Base-by-base conservation (phyloP, 2,888 invertebrate genomes). In the Athetis lepigone region DNA sequence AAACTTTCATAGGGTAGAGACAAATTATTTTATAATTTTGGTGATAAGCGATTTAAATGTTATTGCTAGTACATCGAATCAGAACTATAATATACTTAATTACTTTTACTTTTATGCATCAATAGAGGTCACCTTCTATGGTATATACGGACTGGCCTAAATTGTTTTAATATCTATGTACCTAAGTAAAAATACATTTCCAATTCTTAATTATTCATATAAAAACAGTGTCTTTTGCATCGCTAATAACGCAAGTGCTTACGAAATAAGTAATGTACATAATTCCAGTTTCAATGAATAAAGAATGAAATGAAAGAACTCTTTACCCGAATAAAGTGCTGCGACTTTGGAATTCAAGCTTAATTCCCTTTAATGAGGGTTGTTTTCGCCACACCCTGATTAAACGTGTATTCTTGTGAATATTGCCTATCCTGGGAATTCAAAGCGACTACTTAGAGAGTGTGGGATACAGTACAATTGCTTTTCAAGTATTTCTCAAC, bases 321-420 rank as follows among this genome's bases (percentile, higher is more conserved):
- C 71, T 74, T 56, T 68, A 54, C 39, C 39, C 46, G 36, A 64
- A 67, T 61, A 52, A 51, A 54, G 50, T 45, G 39, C 21, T 19
- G 54, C 36, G 19, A 58, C 50, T 74, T 66, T 56, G 43, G 46
- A 70, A 79, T 74, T 70, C 65, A 64, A 69, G 65, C 71, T 70
- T 70, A 77, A 73, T 69, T 60, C 59, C 40, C 33, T 75, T 70
- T 63, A 75, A 80, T 64, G 59, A 66, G 68, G 61, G 65, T 69
- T 66, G 75, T 47, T 66, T 78, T 59, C 21, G 54, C 68, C 65
- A 60, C 67, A 77, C 36, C 50, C 63, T 51, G 56, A 66, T 64
- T 76, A 69, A 72, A 77, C 73, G 67, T 67, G 60, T 65, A 73
- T 65, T 67, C 36, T 67, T 62, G 56, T 67, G 33, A 52, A 60